Evolutionary conservation across 1,140 invertebrate genomes (phyloP), one percentile per base, ranked within the genome.

Genomic region (Sitophilus oryzae): DNA sequence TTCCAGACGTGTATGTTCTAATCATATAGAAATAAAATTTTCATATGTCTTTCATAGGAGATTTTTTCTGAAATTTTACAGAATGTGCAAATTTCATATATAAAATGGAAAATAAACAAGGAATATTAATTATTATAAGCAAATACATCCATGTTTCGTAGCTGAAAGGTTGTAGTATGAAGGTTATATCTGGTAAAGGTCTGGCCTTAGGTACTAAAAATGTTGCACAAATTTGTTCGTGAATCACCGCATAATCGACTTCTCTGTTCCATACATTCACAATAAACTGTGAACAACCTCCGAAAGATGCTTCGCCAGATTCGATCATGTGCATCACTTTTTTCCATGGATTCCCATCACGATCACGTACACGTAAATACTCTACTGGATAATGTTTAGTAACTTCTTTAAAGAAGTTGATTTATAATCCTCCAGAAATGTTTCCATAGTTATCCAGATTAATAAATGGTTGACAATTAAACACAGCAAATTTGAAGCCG

Each of bases 381-480:
- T 46, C 10, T 16, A 53, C n/a, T 5, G 42, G 23, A 18, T 40
- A 41, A 3, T 23, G 35, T 20, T 34, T 47, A 21, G 35, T 55
- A 21, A 48, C 22, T n/a, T 47, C 45, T 20, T 18, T 16, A 4
- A 21, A 20, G 14, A 55, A 25, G 18, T 19, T 38, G 15, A 47
- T 30, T 40, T 54, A 42, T 15, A 25, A 18, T 11, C 52, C 52
- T 11, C 43, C 43, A 1, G 18, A 10, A 25, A 48, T 22, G 9
- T 10, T 30, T 8, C n/a, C 25, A 11, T 56, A 14, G 10, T 16
- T 10, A 19, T 19, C 16, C 11, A 56, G 6, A 34, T 54, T 30
- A 16, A 57, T 40, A 16, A 51, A 57, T 10, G 55, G 55, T 25
- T 42, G 20, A 30, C 55, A 57, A 36, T 51, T 16, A 22, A 56